Conservation (phyloP, 64 coral and sea anemone genomes). For the Exaiptasia diaphana region DNA sequence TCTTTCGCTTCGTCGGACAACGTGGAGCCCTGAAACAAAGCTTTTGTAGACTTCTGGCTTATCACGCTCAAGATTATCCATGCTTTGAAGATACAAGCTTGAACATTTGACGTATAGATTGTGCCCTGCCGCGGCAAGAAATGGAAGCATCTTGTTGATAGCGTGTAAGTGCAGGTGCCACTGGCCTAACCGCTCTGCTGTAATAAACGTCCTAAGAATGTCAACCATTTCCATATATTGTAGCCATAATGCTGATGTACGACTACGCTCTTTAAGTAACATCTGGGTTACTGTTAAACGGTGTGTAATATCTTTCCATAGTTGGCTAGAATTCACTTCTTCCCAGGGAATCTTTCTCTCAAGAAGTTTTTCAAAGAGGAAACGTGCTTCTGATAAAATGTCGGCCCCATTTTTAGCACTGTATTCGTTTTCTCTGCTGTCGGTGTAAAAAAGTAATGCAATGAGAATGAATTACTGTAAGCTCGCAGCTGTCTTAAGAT, state of each 20-base stretch:
- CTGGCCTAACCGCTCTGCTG: conserved; percentile 21
- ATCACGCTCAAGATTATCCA: not conserved
- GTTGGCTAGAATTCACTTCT: too few species aligned
- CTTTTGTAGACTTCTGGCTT: not conserved
- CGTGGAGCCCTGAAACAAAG: not conserved
- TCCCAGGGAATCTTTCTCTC: too few species aligned
- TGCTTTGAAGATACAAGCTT: conserved; percentile 4
- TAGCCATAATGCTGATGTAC: not conserved
- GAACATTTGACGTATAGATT: not conserved
- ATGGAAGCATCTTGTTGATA: conserved; percentile 11
- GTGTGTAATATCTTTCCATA: too few species aligned
- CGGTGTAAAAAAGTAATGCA: too few species aligned
- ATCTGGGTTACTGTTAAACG: too few species aligned
- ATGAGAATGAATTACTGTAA: too few species aligned
- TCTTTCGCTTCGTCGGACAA: conserved; percentile 1
- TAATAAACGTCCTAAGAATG: not conserved
- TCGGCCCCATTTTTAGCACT: too few species aligned
- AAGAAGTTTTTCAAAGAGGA: too few species aligned
- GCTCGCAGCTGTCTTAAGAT: too few species aligned
- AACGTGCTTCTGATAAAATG: too few species aligned
- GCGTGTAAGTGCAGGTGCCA: conserved; percentile 16
- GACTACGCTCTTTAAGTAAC: not conserved
- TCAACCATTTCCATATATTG: conserved; percentile 28
- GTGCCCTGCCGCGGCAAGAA: conserved; percentile 15
- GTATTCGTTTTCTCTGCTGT: too few species aligned